phyloP scores from a whole-genome alignment of 2,888 invertebrate species.

The Metacarcinus magister region DNA sequence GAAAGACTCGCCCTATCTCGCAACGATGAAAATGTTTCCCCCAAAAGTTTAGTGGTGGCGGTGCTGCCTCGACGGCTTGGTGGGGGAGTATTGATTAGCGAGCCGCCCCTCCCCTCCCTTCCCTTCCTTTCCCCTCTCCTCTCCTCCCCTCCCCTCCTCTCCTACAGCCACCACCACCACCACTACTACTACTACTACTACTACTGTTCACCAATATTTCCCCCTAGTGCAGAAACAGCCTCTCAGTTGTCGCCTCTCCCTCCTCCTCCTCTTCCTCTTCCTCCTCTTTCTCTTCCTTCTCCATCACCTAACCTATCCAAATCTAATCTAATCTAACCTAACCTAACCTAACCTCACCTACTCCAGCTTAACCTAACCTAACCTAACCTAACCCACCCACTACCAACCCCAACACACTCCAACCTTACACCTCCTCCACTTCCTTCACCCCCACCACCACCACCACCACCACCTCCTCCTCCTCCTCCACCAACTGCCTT shows the following conservation, averaged over 20 bases:
- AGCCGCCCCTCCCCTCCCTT: background rate
- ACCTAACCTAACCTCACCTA: background rate
- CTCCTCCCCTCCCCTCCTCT: background rate
- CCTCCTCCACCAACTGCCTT: background rate
- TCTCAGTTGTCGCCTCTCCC: background rate
- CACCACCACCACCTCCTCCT: background rate
- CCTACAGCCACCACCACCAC: background rate
- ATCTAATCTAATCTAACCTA: too few relatives aligned
- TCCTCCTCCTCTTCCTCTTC: background rate
- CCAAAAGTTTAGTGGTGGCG: slow-evolving; percentile 11
- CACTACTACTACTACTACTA: background rate
- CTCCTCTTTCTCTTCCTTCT: background rate
- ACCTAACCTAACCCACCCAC: background rate
- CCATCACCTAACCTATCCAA: background rate
- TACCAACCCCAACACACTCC: background rate
- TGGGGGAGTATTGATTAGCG: background rate
- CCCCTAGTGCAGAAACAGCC: background rate
- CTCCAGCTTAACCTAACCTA: background rate
- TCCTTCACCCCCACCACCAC: background rate
- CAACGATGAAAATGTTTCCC: background rate
- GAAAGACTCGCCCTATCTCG: slow-evolving; percentile 1
- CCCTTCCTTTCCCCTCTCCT: background rate
- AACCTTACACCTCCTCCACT: background rate
- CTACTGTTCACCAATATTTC: background rate
- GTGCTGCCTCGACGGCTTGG: background rate